Conservation (phyloP, 2,888 invertebrate species). For the Drosophila neoperkinsi region DNA sequence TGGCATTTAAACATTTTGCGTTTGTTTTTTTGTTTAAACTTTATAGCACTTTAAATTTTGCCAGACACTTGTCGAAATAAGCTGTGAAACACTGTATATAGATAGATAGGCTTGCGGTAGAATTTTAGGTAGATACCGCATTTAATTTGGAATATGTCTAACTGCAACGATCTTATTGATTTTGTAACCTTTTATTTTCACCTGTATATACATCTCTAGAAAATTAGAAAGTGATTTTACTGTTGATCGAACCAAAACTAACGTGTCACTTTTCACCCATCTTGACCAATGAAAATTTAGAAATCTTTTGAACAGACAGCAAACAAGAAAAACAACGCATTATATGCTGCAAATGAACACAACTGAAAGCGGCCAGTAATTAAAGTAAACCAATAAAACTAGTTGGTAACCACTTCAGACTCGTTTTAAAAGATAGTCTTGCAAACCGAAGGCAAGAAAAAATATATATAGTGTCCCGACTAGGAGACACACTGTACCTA, state of each 20-base stretch:
- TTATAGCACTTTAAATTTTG: no score
- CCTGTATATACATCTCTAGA: background rate
- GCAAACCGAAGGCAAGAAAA: background rate
- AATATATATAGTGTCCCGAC: background rate
- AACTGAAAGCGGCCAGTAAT: background rate
- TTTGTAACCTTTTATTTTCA: background rate
- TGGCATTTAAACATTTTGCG: no score
- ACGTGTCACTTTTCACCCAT: background rate
- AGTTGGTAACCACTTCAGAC: background rate
- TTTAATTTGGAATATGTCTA: background rate
- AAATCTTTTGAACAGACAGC: background rate
- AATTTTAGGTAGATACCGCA: no score
- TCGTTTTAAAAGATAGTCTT: background rate
- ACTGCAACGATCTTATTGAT: background rate
- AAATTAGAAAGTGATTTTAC: background rate
- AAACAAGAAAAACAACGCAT: constrained; percentile 1
- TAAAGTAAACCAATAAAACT: background rate
- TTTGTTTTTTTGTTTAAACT: no score
- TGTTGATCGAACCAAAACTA: background rate
- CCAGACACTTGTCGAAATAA: no score
- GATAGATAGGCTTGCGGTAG: no score
- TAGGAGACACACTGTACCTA: background rate
- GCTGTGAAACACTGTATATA: no score
- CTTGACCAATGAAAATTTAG: background rate
- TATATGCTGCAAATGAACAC: background rate